Evolutionary conservation across 2,113 vertebrate genomes (phyloP).

Genomic region (Gavialis gangeticus): DNA sequence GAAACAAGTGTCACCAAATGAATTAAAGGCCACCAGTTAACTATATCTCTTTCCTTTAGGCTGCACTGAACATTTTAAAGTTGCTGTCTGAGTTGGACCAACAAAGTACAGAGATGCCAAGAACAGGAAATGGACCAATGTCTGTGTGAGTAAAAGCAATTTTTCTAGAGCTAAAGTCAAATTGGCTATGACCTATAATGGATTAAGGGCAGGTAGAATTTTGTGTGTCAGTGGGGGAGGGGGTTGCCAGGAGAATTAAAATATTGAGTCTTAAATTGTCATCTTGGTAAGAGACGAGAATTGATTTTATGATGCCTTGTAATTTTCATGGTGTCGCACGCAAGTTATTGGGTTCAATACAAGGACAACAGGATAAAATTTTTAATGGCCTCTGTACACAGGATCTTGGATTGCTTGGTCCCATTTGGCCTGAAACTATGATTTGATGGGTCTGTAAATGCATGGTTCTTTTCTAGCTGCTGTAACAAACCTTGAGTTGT

Average conservation of each 20-base stretch:
- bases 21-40: neutral
- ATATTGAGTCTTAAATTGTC: neutral
- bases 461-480: neutral
- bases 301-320: neutral
- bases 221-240: neutral
- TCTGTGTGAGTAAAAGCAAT: slow-evolving; percentile 87
- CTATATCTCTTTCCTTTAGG: slow-evolving; percentile 76
- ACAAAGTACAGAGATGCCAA: slow-evolving; percentile 88
- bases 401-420: neutral
- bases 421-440: neutral
- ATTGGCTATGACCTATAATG: neutral
- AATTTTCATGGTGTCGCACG: neutral
- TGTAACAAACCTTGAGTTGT: neutral
- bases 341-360: neutral
- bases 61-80: slow-evolving; percentile 97
- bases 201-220: neutral
- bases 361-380: neutral
- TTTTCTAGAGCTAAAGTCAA: slow-evolving; percentile 1
- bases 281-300: neutral
- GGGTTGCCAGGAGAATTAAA: neutral
- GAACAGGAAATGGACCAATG: slow-evolving; percentile 95
- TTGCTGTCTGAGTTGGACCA: slow-evolving; percentile 97
- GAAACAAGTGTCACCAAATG: neutral
- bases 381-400: neutral
- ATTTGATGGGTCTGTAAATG: neutral